These are phyloP conservation scores for Panagrolaimus sp. DNA, from an alignment of 1,140 invertebrate species.

Conservation along the genomic window DNA sequence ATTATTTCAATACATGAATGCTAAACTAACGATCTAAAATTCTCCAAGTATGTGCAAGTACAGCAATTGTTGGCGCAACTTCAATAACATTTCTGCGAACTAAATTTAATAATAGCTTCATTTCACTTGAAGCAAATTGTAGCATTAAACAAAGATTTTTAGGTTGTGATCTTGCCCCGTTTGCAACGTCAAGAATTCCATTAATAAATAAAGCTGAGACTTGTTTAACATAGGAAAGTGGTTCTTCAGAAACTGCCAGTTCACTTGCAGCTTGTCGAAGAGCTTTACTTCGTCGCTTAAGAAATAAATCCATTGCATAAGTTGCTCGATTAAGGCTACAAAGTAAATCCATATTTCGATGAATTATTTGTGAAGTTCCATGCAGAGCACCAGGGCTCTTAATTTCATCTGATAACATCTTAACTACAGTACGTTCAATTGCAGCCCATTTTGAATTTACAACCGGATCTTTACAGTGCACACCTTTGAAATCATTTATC, in stretches of 20 bases:
- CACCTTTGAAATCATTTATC: slow-evolving; percentile 68
- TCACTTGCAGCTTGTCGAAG: slow-evolving; percentile 75
- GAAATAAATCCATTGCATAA: slow-evolving; percentile 75
- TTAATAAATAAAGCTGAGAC: slow-evolving; percentile 79
- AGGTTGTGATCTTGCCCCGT: slow-evolving; percentile 71
- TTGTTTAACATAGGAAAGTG: slow-evolving; percentile 74
- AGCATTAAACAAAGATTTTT: slow-evolving; percentile 58
- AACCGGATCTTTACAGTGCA: slow-evolving; percentile 28
- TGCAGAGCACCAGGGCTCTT: slow-evolving; percentile 64
- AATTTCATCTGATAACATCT: slow-evolving; percentile 59
- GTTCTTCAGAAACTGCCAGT: slow-evolving; percentile 79
- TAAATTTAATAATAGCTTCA: slow-evolving; percentile 73
- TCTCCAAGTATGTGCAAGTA: slow-evolving; percentile 36
- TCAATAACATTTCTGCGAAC: slow-evolving; percentile 84
- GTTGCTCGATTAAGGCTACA: slow-evolving; percentile 31
- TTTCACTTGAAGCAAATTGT: slow-evolving; percentile 63
- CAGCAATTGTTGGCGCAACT: slow-evolving; percentile 67
- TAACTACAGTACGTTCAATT: slow-evolving; percentile 36
- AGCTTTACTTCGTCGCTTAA: slow-evolving; percentile 75
- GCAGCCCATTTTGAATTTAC: slow-evolving; percentile 50
- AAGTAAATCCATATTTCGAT: slow-evolving; percentile 62
- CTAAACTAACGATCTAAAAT: slow-evolving; percentile 23
- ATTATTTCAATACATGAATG: no score
- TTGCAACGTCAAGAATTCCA: slow-evolving; percentile 76
- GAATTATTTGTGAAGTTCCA: slow-evolving; percentile 77